Percentiles rank a stretch among this genome's conserved stretches.
Conservation (phyloP, 2,797 vertebrate genomes). For the Enteromius radiatus region DNA sequence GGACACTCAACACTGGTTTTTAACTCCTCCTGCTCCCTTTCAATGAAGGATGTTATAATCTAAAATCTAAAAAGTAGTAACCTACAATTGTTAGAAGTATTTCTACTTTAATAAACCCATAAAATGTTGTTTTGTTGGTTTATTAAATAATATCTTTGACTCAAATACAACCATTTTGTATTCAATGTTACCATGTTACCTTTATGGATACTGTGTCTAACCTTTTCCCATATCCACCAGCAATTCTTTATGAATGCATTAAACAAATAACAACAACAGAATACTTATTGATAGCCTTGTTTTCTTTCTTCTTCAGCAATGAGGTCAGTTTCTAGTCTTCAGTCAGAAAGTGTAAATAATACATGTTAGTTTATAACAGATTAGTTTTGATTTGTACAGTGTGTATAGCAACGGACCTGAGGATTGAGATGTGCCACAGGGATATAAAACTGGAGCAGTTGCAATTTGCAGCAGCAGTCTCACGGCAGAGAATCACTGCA, state of each 20-base stretch:
- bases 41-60: not conserved
- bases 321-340: not conserved
- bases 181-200: not conserved
- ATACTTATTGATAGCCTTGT: not conserved
- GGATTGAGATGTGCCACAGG: slow-evolving; percentile 41
- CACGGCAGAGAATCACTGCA: slow-evolving; percentile 1
- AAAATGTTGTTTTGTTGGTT: not conserved
- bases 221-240: not conserved
- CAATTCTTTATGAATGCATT: not conserved
- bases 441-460: slow-evolving; percentile 21
- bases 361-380: not conserved
- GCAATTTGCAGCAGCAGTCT: slow-evolving; percentile 27
- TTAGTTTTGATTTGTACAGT: not conserved
- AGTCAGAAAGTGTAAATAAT: not conserved
- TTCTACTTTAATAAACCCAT: not conserved
- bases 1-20: not conserved
- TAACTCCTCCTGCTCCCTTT: not conserved
- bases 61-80: not conserved
- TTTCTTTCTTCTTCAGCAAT: not conserved
- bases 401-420: not conserved
- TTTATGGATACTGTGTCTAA: not conserved
- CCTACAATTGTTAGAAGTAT: not conserved
- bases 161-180: not conserved
- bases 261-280: not conserved
- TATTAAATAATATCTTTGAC: not conserved